Evolutionary conservation across 2,888 invertebrate species (phyloP).

Genomic region (Ectobius pallidus): DNA sequence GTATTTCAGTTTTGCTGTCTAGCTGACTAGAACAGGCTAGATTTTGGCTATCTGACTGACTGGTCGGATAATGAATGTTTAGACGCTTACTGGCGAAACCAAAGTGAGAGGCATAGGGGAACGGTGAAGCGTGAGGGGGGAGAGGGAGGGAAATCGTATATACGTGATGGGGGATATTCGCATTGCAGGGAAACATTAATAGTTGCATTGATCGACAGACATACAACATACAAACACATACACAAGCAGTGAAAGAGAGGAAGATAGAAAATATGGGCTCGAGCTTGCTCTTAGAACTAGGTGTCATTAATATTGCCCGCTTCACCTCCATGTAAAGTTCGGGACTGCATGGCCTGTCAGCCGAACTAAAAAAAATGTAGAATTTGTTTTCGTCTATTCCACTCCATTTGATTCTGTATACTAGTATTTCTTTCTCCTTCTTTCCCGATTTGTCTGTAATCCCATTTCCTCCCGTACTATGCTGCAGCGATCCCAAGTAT

Average conservation of each 20-base stretch:
- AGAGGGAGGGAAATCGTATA: background rate
- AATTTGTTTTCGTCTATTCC: no score
- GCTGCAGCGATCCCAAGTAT: no score
- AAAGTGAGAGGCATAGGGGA: background rate
- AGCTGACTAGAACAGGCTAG: no score
- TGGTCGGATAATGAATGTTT: conserved; percentile 1
- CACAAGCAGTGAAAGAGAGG: background rate
- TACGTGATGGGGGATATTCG: conserved; percentile 1
- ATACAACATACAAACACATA: no score
- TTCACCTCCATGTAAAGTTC: background rate
- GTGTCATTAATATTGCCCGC: background rate
- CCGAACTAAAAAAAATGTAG: no score
- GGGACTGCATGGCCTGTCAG: no score
- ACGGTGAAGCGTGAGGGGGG: background rate
- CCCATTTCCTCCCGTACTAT: no score
- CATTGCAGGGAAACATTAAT: conserved; percentile 14
- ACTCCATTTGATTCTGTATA: no score
- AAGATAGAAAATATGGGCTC: no score
- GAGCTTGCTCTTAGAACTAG: no score
- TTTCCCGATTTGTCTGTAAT: no score
- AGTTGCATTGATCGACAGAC: conserved; percentile 22
- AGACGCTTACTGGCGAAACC: background rate
- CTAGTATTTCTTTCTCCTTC: no score
- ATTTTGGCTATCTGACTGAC: background rate
- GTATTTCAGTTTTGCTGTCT: background rate